Evolutionary conservation across 2,888 invertebrate genomes (phyloP).

Genomic region (Tetramorium bicarinatum): DNA sequence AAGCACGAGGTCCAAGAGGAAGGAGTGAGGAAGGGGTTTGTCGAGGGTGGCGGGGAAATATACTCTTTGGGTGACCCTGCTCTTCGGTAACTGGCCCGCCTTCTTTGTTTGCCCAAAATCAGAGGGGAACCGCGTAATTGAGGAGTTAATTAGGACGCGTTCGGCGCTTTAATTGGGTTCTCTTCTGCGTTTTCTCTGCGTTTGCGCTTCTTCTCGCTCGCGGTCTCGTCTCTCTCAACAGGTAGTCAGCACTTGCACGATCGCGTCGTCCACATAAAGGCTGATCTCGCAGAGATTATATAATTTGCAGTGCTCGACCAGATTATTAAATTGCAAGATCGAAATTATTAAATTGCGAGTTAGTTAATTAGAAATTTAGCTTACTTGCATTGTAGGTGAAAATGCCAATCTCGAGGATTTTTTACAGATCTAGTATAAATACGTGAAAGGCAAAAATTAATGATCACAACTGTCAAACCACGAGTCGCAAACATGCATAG

Average conservation of each 20-base stretch:
- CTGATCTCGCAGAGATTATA: not conserved
- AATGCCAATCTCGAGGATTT: not conserved
- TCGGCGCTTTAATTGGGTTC: slow-evolving; percentile 84
- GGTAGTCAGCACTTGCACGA: slow-evolving; percentile 66
- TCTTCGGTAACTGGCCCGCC: slow-evolving; percentile 61
- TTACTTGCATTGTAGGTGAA: not conserved
- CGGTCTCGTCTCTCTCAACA: slow-evolving; percentile 74
- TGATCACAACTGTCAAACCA: not conserved
- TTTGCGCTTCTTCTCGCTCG: slow-evolving; percentile 36
- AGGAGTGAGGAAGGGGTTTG: slow-evolving; percentile 34
- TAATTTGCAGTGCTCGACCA: slow-evolving; percentile 6
- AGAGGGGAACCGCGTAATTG: slow-evolving; percentile 83
- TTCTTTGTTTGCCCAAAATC: slow-evolving; percentile 83
- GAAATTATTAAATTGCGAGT: not conserved
- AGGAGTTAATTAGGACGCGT: slow-evolving; percentile 85
- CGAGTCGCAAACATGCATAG: not conserved
- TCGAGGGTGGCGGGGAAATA: slow-evolving; percentile 45
- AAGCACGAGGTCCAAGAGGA: slow-evolving; percentile 38
- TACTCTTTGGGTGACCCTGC: slow-evolving; percentile 66
- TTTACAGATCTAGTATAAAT: not conserved
- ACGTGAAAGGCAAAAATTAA: not conserved
- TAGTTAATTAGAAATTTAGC: not conserved
- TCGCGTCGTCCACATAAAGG: slow-evolving; percentile 11
- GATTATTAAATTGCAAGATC: not conserved
- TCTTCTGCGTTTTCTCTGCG: slow-evolving; percentile 39